Evolutionary conservation across 2,888 invertebrate species (phyloP).

Genomic region (Ceramica pisi): DNA sequence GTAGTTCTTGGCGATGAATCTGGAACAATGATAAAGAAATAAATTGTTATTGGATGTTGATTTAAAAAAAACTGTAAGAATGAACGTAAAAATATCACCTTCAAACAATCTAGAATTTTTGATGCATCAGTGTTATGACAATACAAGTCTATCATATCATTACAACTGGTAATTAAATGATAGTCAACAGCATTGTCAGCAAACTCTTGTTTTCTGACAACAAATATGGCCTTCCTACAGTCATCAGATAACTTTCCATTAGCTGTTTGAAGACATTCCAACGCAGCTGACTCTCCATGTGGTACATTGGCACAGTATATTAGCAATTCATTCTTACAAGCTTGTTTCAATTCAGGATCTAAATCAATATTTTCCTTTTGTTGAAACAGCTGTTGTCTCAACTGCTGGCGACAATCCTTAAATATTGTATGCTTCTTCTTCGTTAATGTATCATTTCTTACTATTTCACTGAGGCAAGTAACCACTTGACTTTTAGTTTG

Average conservation of each 20-base stretch:
- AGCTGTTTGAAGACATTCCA: slow-evolving; percentile 94
- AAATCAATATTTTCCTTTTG: slow-evolving; percentile 97
- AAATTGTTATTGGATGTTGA: no score
- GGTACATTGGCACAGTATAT: slow-evolving; percentile 93
- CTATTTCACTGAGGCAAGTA: slow-evolving; percentile 96
- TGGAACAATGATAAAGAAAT: slow-evolving; percentile 75
- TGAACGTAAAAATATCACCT: slow-evolving; percentile 83
- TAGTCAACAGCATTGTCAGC: slow-evolving; percentile 97
- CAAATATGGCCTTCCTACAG: slow-evolving; percentile 96
- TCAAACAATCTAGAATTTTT: slow-evolving; percentile 94
- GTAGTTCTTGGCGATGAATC: slow-evolving; percentile 93
- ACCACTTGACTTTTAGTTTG: slow-evolving; percentile 95
- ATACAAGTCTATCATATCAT: slow-evolving; percentile 96
- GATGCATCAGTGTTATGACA: slow-evolving; percentile 94
- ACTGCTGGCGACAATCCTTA: slow-evolving; percentile 97
- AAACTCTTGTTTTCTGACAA: slow-evolving; percentile 96
- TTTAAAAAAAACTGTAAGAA: not conserved
- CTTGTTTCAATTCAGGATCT: slow-evolving; percentile 95
- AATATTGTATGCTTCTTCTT: slow-evolving; percentile 95
- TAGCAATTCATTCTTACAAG: slow-evolving; percentile 95
- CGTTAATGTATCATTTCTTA: slow-evolving; percentile 96
- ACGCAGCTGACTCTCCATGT: slow-evolving; percentile 93
- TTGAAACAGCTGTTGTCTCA: slow-evolving; percentile 97
- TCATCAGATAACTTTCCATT: slow-evolving; percentile 92
- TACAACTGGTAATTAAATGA: slow-evolving; percentile 95